These are phyloP conservation scores for Uria aalge DNA, from an alignment of 2,113 vertebrate genomes.

Conservation along the genomic window DNA sequence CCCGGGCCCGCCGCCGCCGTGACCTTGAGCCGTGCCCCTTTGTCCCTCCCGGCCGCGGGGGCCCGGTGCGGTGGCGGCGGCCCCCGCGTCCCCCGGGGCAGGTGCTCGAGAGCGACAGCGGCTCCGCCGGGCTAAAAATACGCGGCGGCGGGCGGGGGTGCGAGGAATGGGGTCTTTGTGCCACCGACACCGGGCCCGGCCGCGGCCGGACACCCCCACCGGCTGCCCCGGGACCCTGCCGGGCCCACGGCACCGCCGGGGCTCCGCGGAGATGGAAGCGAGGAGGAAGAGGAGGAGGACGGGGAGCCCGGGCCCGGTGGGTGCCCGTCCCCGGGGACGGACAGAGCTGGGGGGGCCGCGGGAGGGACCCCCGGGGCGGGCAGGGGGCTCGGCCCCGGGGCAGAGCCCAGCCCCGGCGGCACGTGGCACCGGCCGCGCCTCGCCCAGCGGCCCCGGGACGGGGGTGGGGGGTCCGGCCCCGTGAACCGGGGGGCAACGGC, in stretches of 20 bases:
- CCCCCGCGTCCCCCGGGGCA: background rate
- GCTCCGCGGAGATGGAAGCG: background rate
- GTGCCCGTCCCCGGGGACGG: too few species aligned
- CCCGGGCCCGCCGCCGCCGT: background rate
- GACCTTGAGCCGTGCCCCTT: conserved; percentile 48
- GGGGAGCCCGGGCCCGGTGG: too few species aligned
- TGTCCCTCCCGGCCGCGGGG: background rate
- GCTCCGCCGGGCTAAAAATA: conserved; percentile 30
- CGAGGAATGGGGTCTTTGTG: conserved; percentile 6
- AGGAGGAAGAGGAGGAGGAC: background rate
- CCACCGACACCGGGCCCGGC: background rate
- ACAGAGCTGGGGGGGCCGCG: background rate
- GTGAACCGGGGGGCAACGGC: background rate
- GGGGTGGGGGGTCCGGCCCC: background rate
- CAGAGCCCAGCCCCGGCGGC: background rate
- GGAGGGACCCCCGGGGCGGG: background rate
- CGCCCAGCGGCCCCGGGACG: background rate
- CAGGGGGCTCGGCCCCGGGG: background rate
- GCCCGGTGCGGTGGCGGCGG: background rate
- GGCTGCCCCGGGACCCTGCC: background rate
- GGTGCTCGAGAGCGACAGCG: conserved; percentile 4
- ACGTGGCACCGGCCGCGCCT: background rate
- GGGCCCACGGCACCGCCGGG: background rate
- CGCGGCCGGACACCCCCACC: background rate
- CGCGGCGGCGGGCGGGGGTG: background rate